Evolutionary conservation across 2,113 vertebrate genomes (phyloP).

Genomic region (Periophthalmodon schlosseri): DNA sequence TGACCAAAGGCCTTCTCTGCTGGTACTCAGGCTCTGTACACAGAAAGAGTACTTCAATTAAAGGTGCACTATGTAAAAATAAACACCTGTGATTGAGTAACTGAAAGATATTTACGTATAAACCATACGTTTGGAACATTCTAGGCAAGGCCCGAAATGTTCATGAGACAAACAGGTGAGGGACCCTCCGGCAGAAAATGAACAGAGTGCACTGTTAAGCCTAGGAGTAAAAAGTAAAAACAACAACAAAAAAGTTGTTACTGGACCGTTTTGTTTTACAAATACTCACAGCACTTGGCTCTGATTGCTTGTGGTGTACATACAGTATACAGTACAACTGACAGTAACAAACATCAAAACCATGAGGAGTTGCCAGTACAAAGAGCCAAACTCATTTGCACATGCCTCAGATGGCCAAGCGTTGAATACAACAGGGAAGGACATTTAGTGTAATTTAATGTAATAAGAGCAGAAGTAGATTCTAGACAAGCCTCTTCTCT

Average conservation of each 20-base stretch:
- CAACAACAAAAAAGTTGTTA: neutral
- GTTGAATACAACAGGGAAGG: conserved; percentile 9
- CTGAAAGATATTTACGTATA: neutral
- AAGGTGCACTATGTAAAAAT: too few species aligned
- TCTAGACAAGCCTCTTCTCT: conserved; percentile 40
- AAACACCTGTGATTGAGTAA: too few species aligned
- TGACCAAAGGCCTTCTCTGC: too few species aligned
- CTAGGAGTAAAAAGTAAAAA: too few species aligned
- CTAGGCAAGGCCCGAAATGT: too few species aligned
- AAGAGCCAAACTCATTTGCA: neutral
- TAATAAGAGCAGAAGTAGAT: conserved; percentile 40
- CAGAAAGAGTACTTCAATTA: too few species aligned
- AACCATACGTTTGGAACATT: neutral
- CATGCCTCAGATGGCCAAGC: conserved; percentile 1
- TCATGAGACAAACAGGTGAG: too few species aligned
- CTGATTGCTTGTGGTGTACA: neutral
- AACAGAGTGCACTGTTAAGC: too few species aligned
- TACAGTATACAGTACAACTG: neutral
- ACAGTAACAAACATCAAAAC: neutral
- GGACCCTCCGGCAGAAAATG: too few species aligned
- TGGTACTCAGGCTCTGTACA: too few species aligned
- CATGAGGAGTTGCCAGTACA: neutral
- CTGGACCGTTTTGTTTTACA: neutral
- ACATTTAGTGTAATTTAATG: conserved; percentile 23
- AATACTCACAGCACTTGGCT: neutral